Evolutionary conservation across 1,140 invertebrate genomes (phyloP).

Genomic region (Meloidogyne exigua): DNA sequence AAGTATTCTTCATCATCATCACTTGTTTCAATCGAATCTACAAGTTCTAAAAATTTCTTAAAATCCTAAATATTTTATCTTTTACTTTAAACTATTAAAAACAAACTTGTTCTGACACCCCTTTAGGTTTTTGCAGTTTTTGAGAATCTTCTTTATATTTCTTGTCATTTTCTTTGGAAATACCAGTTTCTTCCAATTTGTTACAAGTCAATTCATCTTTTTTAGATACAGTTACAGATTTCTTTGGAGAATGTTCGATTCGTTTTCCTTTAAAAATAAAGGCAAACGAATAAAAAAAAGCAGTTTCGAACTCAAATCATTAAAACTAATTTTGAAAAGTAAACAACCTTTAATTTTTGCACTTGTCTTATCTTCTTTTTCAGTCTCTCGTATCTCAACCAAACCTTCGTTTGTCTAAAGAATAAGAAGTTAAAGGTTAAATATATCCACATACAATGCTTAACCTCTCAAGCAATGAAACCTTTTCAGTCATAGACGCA

Average conservation of each 20-base stretch:
- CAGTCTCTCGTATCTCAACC: conserved; percentile 4
- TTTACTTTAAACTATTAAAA: conserved; percentile 17
- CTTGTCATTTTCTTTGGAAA: neutral
- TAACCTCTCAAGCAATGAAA: conserved; percentile 12
- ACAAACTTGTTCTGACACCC: conserved; percentile 22
- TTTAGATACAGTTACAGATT: neutral
- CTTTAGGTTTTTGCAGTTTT: neutral
- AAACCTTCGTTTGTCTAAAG: conserved; percentile 23
- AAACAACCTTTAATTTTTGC: conserved; percentile 7
- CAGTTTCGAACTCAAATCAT: too few species aligned
- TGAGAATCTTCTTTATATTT: neutral
- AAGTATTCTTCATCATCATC: conserved; percentile 17
- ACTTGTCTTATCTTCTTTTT: neutral
- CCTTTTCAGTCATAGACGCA: conserved; percentile 10
- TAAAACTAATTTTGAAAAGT: too few species aligned
- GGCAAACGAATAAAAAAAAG: too few species aligned
- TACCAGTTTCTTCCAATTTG: neutral
- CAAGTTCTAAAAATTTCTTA: conserved; percentile 3
- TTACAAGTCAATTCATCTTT: neutral
- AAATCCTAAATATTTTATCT: neutral
- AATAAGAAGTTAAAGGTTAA: neutral
- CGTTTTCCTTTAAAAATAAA: conserved; percentile 12
- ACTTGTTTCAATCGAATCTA: neutral
- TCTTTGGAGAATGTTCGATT: conserved; percentile 16
- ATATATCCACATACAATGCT: neutral